Evolutionary conservation across 2,888 invertebrate species (phyloP).

Genomic region (Drosophila demipolita): DNA sequence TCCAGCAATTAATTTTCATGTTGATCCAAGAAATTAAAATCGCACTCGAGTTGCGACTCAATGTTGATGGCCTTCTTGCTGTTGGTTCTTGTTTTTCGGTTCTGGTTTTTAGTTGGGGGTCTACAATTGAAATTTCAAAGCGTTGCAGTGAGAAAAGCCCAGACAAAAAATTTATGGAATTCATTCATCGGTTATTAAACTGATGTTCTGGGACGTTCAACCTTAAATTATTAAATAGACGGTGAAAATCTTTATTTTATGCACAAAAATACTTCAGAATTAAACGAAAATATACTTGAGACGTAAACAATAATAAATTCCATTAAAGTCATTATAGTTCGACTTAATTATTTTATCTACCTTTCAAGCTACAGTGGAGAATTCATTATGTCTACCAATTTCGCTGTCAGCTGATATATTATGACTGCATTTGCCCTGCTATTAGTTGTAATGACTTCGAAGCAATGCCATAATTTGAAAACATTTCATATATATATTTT

Average conservation of each 20-base stretch:
- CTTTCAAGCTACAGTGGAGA: neutral
- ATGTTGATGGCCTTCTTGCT: slow-evolving; percentile 16
- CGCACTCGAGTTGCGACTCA: slow-evolving; percentile 46
- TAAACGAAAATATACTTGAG: neutral
- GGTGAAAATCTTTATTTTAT: neutral
- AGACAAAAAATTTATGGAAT: neutral
- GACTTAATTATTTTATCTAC: neutral
- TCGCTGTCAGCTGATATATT: neutral
- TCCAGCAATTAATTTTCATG: slow-evolving; percentile 83
- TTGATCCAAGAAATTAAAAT: slow-evolving; percentile 82
- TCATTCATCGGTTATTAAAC: neutral
- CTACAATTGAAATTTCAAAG: slow-evolving; percentile 7
- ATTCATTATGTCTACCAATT: neutral
- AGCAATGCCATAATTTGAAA: slow-evolving; percentile 14
- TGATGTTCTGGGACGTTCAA: neutral
- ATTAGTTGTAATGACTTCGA: slow-evolving; percentile 14
- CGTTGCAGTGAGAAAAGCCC: slow-evolving; percentile 1
- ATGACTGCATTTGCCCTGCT: neutral
- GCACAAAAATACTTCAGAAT: neutral
- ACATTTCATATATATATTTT: neutral
- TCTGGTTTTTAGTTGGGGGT: slow-evolving; percentile 5
- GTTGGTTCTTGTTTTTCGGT: neutral
- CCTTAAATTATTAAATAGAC: neutral
- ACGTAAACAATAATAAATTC: neutral
- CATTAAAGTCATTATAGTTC: neutral